Base-by-base conservation (phyloP, 2,113 vertebrate species). In the Uria lomvia region DNA sequence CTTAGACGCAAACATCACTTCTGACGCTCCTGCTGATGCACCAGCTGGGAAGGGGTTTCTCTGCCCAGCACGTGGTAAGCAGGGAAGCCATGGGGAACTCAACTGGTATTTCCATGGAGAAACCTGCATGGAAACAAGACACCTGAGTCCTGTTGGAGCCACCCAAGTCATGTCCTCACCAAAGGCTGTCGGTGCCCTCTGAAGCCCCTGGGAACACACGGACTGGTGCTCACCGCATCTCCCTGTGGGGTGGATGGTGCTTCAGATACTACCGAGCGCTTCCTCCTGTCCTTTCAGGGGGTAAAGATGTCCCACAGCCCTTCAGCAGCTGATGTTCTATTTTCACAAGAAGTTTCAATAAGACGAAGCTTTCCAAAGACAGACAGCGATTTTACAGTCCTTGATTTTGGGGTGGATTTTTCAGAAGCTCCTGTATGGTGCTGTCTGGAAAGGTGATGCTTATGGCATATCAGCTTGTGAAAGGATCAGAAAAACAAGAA, bases 371-470 rank as follows among this genome's bases (percentile, higher is more conserved):
- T 75, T 85, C 27, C 19, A 56, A 59, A 52, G n/a, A n/a, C n/a
- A 62, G 29, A 22, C 3, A 32, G 27, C 2, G 27, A 43, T 67
- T 45, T 76, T 76, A 55, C 27, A 59, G 3, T 12, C 56, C 43
- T 62, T 49, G 36, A 34, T 43, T 66, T 60, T 49, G 34, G 50
- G 24, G 19, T 22, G 53, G 26, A 22, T 45, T 82, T 82, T 72
- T 56, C 5, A 5, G 77, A 49, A 82, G 56, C 19, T 82, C 15
- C 20, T 0, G 0, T 11, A 22, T 0, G 1, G 60, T 17, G 21
- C 55, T 93, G n/a, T 3, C 74, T 34, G 60, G 26, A 27, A 88
- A 65, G 56, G 66, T 24, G 56, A 63, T 49, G 62, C 56, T 73
- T 47, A 34, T 1, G n/a, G 68, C 12, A 9, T 8, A 29, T 15